Percentiles rank a stretch among this genome's conserved stretches.
Conservation (phyloP, 2,797 vertebrate species). For the Sarcoramphus papa region DNA sequence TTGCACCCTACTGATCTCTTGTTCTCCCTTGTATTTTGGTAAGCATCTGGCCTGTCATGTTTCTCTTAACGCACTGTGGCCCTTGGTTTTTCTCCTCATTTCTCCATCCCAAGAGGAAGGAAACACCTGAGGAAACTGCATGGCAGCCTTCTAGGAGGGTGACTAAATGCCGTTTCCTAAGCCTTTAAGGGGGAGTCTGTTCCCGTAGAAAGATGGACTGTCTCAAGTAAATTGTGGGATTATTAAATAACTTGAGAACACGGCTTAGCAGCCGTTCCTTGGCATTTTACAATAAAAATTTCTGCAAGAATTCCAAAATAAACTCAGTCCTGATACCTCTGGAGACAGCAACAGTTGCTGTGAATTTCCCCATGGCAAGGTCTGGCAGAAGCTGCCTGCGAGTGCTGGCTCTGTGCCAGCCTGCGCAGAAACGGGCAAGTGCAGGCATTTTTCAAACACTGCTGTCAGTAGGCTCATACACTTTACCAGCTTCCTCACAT, state of each 20-base stretch:
- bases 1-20: not conserved
- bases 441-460: not conserved
- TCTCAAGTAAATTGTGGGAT: not conserved
- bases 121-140: not conserved
- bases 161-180: not conserved
- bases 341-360: not conserved
- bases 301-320: not conserved
- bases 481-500: not conserved
- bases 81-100: not conserved
- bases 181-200: not conserved
- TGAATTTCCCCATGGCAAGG: not conserved
- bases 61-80: not conserved
- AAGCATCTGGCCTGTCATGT: not conserved
- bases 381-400: not conserved
- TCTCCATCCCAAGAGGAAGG: not conserved
- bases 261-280: rapidly evolving
- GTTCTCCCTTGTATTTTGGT: not conserved
- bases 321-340: not conserved
- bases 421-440: not conserved
- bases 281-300: not conserved
- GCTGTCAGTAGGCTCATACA: not conserved
- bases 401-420: not conserved
- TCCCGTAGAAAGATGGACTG: not conserved
- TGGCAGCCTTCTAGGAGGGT: not conserved
- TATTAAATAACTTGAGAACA: not conserved